Percentiles rank a stretch among this genome's conserved stretches.
These are phyloP conservation scores for Colistium nudipinnis DNA, from an alignment of 2,113 vertebrate genomes.

Conservation along the genomic window DNA sequence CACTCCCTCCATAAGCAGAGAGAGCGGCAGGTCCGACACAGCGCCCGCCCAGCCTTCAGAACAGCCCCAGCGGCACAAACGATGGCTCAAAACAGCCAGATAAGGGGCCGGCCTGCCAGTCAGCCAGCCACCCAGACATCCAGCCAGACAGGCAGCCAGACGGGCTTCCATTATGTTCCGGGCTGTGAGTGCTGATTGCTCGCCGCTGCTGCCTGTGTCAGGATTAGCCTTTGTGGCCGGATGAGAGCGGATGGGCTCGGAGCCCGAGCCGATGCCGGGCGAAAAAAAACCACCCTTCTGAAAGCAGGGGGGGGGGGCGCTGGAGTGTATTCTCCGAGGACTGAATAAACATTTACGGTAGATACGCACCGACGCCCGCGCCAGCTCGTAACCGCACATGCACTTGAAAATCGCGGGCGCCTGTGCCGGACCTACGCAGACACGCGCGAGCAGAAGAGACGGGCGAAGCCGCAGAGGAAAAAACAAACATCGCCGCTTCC, in stretches of 20 bases:
- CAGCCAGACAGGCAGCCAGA: slow-evolving; percentile 43
- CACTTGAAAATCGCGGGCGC: slow-evolving; percentile 20
- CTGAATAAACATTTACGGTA: slow-evolving; percentile 54
- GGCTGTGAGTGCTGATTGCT: slow-evolving; percentile 58
- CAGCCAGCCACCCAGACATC: slow-evolving; percentile 48
- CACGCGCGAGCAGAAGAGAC: no score
- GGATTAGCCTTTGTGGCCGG: slow-evolving; percentile 65
- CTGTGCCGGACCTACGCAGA: no score
- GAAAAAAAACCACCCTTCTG: slow-evolving; percentile 30
- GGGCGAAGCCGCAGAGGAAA: not conserved
- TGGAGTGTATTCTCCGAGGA: slow-evolving; percentile 50
- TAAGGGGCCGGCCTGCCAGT: slow-evolving; percentile 43
- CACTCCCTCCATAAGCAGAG: slow-evolving; percentile 14
- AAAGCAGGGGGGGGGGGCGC: slow-evolving; percentile 45
- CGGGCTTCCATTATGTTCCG: slow-evolving; percentile 61
- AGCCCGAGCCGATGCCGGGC: slow-evolving; percentile 50
- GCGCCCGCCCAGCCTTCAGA: slow-evolving; percentile 32
- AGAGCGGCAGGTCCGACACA: slow-evolving; percentile 9
- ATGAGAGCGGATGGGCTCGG: slow-evolving; percentile 56
- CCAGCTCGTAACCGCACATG: slow-evolving; percentile 20
- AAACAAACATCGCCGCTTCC: slow-evolving; percentile 31
- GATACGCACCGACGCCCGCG: slow-evolving; percentile 26
- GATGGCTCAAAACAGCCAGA: slow-evolving; percentile 41
- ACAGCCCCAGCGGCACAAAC: slow-evolving; percentile 40
- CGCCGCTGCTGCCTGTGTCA: slow-evolving; percentile 55